Evolutionary conservation across 2,797 vertebrate genomes (phyloP), one percentile per base, ranked within the genome.

Genomic region (Pseudomugil gertrudae): DNA sequence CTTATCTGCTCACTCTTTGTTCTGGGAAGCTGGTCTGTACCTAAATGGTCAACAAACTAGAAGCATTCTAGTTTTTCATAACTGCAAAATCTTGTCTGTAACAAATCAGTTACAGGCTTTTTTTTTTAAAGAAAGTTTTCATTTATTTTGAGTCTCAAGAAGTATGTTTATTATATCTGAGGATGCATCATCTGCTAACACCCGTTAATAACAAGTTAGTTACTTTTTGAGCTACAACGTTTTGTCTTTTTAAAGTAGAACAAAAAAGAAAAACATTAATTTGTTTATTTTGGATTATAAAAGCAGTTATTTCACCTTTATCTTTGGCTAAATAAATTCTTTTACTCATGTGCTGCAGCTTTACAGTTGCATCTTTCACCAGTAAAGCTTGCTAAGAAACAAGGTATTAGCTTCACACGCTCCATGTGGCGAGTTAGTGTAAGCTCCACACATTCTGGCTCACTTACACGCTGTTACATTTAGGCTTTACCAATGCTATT

Each of bases 1-100:
- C 79, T 87, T 86, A 87, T 80, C 65, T 75, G 45, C 54, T 75
- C 45, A 63, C 73, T 72, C 50, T 61, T 63, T 65, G 55, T 85
- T 84, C 66, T 76, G 47, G 72, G 45, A 51, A 56, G 68, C 64
- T 60, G 50, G 50, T 63, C 66, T 72, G 30, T 76, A 57, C 47
- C 43, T 26, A 32, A 27, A 38, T 45, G 59, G 63, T 72, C 65
- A 78, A 53, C 38, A 50, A 14, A 52, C 52, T 43, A 30, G 68
- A 63, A 48, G 62, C 47, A 71, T 66, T 63, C n/a, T n/a, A n/a
- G n/a, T n/a, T n/a, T n/a, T n/a, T n/a, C n/a, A n/a, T n/a, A n/a
- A n/a, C n/a, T n/a, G n/a, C n/a, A n/a, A n/a, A n/a, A n/a, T 50
- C 17, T 1, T 13, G 3, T 8, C 5, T 33, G 52, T 33, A 30